phyloP scores from a whole-genome alignment of 2,888 invertebrate genomes.

The Scaptomyza parva region DNA sequence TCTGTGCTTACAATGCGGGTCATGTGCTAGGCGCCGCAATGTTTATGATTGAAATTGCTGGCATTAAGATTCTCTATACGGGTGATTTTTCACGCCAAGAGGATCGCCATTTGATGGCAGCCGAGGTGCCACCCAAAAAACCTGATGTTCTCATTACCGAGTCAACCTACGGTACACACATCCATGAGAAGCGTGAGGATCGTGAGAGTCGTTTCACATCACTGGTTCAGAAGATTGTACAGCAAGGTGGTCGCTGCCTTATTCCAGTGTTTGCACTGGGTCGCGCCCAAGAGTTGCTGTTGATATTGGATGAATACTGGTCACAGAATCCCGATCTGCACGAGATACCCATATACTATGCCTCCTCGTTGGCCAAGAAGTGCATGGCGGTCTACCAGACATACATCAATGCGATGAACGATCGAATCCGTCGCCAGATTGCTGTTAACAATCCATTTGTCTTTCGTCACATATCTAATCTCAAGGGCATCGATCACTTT shows the following conservation, averaged over 20 bases:
- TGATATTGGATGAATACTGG: conserved; percentile 99
- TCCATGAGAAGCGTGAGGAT: conserved; percentile 99
- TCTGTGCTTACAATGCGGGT: conserved; percentile 99
- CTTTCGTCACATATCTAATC: conserved; percentile 97
- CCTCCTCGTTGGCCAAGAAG: conserved; percentile 99
- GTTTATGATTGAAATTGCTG: conserved; percentile 99
- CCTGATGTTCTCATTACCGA: conserved; percentile 99
- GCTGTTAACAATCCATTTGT: conserved; percentile 99
- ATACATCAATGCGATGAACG: conserved; percentile 99
- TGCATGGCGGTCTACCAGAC: conserved; percentile 99
- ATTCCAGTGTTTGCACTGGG: conserved; percentile 99
- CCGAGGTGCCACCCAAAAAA: conserved; percentile 97
- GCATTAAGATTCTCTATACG: conserved; percentile 97
- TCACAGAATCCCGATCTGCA: conserved; percentile 92
- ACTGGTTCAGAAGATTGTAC: conserved; percentile 97
- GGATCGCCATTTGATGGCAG: conserved; percentile 99
- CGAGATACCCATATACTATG: conserved; percentile 99
- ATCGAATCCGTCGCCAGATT: conserved; percentile 97
- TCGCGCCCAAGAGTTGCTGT: conserved; percentile 96
- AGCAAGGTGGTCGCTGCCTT: conserved; percentile 97
- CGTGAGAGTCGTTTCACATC: conserved; percentile 97
- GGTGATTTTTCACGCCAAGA: conserved; percentile 99
- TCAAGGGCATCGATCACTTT: conserved; percentile 98
- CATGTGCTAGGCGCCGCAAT: conserved; percentile 99
- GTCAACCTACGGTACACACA: conserved; percentile 99